Conservation (phyloP, 1,140 invertebrate species). For the Atta cephalotes region DNA sequence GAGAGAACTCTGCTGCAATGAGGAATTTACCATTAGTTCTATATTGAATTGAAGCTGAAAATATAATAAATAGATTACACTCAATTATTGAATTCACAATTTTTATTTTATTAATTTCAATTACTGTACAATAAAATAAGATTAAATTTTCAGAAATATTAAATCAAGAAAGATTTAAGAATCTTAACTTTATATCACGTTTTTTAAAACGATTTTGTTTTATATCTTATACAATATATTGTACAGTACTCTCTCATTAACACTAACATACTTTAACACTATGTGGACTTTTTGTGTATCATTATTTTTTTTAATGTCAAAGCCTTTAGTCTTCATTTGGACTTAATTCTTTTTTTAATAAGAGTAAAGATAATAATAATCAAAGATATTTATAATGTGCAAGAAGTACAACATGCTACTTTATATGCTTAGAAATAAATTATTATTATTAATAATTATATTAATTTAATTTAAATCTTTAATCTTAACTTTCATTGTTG, state of each 20-base stretch:
- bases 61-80: background rate
- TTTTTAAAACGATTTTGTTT: background rate
- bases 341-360: background rate
- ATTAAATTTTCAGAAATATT: background rate
- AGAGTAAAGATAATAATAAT: background rate
- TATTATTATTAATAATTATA: background rate
- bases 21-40: background rate
- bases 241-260: background rate
- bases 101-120: background rate
- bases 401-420: background rate
- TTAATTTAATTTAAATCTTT: background rate
- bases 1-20: background rate
- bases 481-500: background rate
- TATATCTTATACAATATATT: background rate
- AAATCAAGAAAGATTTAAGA: background rate
- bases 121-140: background rate
- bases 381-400: background rate
- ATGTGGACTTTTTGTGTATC: too few relatives aligned
- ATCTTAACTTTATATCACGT: background rate
- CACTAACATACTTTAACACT: background rate
- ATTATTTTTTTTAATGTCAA: background rate
- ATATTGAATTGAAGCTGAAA: background rate
- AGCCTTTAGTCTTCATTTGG: background rate
- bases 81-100: background rate
- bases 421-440: slow-evolving; percentile 4